These are phyloP conservation scores for Entelurus aequoreus DNA, from an alignment of 2,113 vertebrate genomes.

Conservation along the genomic window DNA sequence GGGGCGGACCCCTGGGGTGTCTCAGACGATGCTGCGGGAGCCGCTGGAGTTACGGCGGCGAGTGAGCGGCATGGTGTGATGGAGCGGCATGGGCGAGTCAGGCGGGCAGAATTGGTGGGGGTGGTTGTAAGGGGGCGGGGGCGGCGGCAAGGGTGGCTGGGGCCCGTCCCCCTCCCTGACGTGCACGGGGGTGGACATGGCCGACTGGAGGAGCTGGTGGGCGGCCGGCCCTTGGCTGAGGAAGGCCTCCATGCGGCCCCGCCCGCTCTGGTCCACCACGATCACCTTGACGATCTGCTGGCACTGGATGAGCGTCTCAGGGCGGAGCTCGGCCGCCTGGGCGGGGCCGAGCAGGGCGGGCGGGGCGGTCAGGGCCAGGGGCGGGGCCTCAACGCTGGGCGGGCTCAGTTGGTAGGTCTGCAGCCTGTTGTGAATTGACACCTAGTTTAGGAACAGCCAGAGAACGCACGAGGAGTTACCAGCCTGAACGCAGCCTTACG, in stretches of 20 bases:
- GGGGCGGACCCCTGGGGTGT: neutral
- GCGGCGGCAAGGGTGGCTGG: constrained; percentile 89
- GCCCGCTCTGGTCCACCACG: constrained; percentile 93
- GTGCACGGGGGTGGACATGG: constrained; percentile 81
- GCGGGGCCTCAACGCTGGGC: constrained; percentile 67
- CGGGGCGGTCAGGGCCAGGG: constrained; percentile 70
- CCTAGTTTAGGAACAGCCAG: constrained; percentile 99
- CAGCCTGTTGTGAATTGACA: constrained; percentile 99
- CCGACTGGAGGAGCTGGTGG: constrained; percentile 84
- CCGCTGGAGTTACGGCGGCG: constrained; percentile 88
- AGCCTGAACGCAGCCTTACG: constrained; percentile 84
- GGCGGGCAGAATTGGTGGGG: constrained; percentile 95
- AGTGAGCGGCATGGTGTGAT: constrained; percentile 65
- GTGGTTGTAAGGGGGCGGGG: constrained; percentile 94
- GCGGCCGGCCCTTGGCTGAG: constrained; percentile 86
- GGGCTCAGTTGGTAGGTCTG: constrained; percentile 92
- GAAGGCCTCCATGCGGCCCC: constrained; percentile 89
- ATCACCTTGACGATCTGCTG: constrained; percentile 99
- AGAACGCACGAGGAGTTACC: constrained; percentile 98
- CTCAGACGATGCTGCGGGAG: constrained; percentile 86
- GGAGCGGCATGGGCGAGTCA: constrained; percentile 80
- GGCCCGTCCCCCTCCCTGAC: constrained; percentile 79
- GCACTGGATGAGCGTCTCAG: constrained; percentile 95
- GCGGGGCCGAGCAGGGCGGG: constrained; percentile 74
- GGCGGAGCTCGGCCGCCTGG: constrained; percentile 75